Percentiles rank a stretch among this genome's conserved stretches.
Conservation (phyloP, 2,797 vertebrate species). For the Argya squamiceps region DNA sequence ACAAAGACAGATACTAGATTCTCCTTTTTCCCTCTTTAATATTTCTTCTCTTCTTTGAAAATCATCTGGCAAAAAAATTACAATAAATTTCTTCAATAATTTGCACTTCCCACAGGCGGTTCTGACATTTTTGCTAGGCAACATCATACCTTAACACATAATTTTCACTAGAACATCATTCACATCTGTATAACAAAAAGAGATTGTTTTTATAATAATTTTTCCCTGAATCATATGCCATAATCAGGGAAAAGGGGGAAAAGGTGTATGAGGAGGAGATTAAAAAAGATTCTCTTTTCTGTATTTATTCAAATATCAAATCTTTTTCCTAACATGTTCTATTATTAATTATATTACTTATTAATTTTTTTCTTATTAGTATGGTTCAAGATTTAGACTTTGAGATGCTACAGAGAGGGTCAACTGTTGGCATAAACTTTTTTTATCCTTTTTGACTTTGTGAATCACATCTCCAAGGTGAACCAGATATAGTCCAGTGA, state of each 20-base stretch:
- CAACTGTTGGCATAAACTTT: rapidly evolving
- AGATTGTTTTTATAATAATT: neutral
- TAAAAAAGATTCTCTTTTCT: neutral
- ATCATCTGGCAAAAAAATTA: slow-evolving; percentile 5
- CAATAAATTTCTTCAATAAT: slow-evolving; percentile 10
- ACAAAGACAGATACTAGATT: neutral
- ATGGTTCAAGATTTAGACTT: neutral
- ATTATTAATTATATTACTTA: neutral
- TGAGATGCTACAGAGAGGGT: neutral
- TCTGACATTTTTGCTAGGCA: slow-evolving; percentile 14
- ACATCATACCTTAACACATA: neutral
- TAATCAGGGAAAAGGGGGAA: neutral
- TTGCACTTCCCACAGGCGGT: neutral
- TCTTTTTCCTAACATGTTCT: neutral
- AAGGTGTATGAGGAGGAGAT: neutral
- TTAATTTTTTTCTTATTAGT: neutral
- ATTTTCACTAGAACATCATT: slow-evolving; percentile 25
- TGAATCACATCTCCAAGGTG: neutral
- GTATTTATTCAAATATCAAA: neutral
- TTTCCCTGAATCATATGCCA: neutral
- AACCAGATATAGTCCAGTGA: neutral
- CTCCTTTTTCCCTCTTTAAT: neutral
- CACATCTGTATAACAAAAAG: neutral
- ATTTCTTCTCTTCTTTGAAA: neutral
- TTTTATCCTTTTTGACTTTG: neutral